Evolutionary conservation across 2,797 vertebrate genomes (phyloP).

Genomic region (Paramormyrops hopkinsi): DNA sequence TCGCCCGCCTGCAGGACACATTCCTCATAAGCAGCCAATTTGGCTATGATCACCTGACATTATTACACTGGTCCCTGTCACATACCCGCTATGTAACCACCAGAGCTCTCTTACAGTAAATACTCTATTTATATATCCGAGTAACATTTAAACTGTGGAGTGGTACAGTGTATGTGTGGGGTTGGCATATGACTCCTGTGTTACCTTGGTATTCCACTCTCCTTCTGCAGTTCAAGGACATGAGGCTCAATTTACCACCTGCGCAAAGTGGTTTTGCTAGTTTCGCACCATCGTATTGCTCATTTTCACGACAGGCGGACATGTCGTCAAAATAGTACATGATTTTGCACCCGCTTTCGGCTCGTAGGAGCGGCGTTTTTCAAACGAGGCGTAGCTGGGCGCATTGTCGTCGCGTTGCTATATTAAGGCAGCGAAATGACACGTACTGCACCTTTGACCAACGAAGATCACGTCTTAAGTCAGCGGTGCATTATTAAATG

Average conservation of each 20-base stretch:
- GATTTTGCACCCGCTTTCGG: no score
- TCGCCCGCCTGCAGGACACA: conserved; percentile 74
- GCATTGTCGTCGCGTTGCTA: no score
- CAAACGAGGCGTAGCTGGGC: no score
- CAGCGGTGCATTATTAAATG: no score
- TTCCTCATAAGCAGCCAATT: background rate
- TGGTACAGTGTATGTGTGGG: background rate
- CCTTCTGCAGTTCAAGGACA: background rate
- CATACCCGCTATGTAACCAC: background rate
- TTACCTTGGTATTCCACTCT: background rate
- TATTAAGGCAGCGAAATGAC: no score
- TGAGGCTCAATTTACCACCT: background rate
- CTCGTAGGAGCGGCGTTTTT: no score
- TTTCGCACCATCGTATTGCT: background rate
- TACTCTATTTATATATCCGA: background rate
- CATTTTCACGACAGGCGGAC: background rate
- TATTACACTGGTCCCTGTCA: background rate
- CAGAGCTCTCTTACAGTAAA: background rate
- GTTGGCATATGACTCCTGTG: background rate
- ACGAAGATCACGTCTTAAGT: no score
- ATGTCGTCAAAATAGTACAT: no score
- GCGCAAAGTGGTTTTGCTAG: background rate
- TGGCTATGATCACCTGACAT: background rate
- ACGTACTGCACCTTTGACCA: no score
- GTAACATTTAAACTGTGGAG: background rate